A percentile compares a stretch with the other conserved stretches of the same genome.
These are phyloP conservation scores for Ploceus nigricollis DNA, from an alignment of 2,113 vertebrate species.

Conservation along the genomic window DNA sequence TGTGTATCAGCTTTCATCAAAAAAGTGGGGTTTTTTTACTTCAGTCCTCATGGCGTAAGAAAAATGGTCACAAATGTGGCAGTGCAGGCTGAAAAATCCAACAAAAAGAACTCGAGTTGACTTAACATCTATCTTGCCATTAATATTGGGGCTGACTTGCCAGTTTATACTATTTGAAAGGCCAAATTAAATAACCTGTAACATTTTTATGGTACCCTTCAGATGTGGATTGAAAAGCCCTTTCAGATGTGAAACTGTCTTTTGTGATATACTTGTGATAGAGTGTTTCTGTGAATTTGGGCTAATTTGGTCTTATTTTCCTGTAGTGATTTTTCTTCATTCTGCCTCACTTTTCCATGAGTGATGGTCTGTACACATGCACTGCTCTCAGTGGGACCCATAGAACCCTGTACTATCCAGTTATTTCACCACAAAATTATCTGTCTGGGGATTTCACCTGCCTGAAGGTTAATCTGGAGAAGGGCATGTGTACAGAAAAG, in stretches of 20 bases:
- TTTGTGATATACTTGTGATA: neutral
- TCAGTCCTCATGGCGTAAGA: neutral
- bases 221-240: conserved; percentile 12
- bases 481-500: neutral
- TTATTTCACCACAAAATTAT: conserved; percentile 26
- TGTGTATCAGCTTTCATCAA: neutral
- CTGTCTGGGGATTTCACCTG: neutral
- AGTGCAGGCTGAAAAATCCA: neutral
- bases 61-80: neutral
- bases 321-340: conserved; percentile 1
- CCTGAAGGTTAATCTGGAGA: neutral
- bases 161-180: conserved; percentile 34
- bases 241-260: conserved; percentile 14
- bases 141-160: neutral
- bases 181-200: conserved; percentile 22
- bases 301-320: neutral
- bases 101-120: neutral
- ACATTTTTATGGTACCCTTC: conserved; percentile 7
- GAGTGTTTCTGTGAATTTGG: neutral
- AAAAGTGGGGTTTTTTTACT: neutral
- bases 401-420: neutral
- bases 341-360: neutral
- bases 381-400: neutral
- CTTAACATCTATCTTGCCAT: conserved; percentile 6
- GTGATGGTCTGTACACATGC: neutral